These are phyloP conservation scores for Tyrannus savana DNA, from an alignment of 2,113 vertebrate genomes.

Conservation along the genomic window DNA sequence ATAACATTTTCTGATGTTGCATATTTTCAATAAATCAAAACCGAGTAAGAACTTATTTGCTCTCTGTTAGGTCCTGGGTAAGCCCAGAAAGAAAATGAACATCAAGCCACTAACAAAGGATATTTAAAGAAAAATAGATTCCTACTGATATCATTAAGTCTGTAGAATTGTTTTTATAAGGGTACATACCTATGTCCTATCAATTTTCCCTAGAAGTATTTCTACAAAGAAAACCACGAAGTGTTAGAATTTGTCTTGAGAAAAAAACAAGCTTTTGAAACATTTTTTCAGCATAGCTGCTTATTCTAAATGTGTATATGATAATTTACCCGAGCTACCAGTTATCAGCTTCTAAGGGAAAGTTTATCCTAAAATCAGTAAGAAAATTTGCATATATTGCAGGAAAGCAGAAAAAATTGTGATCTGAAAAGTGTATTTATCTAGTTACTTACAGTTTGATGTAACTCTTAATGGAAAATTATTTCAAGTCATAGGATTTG, in stretches of 20 bases:
- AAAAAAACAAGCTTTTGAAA: conserved; percentile 23
- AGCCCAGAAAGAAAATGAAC: not conserved
- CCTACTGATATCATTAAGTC: not conserved
- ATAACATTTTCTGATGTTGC: not conserved
- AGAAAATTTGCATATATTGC: not conserved
- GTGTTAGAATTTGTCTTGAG: not conserved
- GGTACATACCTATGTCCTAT: not conserved
- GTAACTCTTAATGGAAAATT: not conserved
- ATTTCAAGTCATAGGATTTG: not conserved
- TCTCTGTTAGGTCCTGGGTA: not conserved
- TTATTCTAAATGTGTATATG: conserved; percentile 28
- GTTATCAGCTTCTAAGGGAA: conserved; percentile 39
- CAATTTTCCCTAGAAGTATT: not conserved
- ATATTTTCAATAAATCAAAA: not conserved
- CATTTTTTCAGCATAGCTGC: conserved; percentile 44
- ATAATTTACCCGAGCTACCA: not conserved
- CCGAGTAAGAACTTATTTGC: not conserved
- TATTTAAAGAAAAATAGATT: conserved; percentile 5
- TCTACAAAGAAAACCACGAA: not conserved
- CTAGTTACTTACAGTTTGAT: not conserved
- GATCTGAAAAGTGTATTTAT: not conserved
- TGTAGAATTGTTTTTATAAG: not conserved
- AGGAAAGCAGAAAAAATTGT: not conserved
- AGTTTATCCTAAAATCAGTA: conserved; percentile 56
- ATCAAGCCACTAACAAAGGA: not conserved